phyloP scores from a whole-genome alignment of 2,113 vertebrate genomes.

The Serinus canaria region DNA sequence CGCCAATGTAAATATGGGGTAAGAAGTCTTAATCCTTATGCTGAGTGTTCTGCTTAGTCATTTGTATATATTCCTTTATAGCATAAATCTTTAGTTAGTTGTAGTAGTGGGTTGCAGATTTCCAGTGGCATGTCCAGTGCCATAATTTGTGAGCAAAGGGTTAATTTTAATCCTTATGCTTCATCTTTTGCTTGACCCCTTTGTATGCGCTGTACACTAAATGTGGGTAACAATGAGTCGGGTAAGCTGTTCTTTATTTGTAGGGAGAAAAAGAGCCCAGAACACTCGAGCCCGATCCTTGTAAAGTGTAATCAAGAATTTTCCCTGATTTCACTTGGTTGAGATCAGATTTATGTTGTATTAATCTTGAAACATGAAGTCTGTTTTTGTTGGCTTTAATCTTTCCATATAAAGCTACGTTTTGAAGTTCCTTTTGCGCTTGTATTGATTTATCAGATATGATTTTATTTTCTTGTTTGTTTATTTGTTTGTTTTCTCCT shows the following conservation, averaged over 20 bases:
- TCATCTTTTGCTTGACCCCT: conserved; percentile 62
- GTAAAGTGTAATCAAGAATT: not conserved
- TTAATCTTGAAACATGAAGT: conserved; percentile 15
- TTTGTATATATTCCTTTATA: conserved; percentile 44
- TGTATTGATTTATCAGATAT: conserved; percentile 26
- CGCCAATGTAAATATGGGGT: conserved; percentile 99
- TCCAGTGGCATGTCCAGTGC: not conserved
- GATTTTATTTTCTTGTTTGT: not conserved
- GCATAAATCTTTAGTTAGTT: conserved; percentile 28
- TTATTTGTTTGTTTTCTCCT: not conserved
- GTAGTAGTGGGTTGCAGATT: conserved; percentile 16
- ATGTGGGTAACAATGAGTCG: not conserved
- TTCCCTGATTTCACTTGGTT: not conserved
- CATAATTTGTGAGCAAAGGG: not conserved
- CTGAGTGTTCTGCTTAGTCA: conserved; percentile 58
- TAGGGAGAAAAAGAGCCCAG: not conserved
- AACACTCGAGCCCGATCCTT: not conserved
- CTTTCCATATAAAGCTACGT: not conserved
- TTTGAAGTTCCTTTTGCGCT: not conserved
- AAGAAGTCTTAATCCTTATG: conserved; percentile 85
- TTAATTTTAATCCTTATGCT: conserved; percentile 35
- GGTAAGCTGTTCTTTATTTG: not conserved
- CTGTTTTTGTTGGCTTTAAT: conserved; percentile 15
- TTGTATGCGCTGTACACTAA: conserved; percentile 33
- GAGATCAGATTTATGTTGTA: not conserved